Evolutionary conservation across 2,888 invertebrate species (phyloP).

Genomic region (Leucozona laternaria): DNA sequence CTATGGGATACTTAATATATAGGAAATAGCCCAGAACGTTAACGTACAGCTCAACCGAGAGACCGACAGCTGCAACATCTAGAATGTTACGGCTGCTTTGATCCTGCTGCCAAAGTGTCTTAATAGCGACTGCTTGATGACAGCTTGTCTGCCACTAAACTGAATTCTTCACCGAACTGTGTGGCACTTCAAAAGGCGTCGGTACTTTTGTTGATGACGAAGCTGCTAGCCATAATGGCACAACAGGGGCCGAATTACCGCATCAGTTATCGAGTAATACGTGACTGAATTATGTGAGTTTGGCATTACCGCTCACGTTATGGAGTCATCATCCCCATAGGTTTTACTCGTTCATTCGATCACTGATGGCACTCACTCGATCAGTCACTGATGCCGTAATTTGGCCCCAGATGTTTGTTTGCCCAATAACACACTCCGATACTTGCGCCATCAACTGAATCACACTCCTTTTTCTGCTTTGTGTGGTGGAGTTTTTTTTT

Average conservation of each 20-base stretch:
- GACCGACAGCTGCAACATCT: conserved; percentile 73
- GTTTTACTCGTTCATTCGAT: no score
- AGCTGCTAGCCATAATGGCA: conserved; percentile 10
- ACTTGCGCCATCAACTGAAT: conserved; percentile 11
- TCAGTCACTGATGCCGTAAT: no score
- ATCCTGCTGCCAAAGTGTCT: conserved; percentile 74
- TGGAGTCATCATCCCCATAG: no score
- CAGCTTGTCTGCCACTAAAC: conserved; percentile 73
- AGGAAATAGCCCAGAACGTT: conserved; percentile 69
- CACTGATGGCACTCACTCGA: no score
- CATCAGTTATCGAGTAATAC: no score
- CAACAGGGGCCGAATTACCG: no score
- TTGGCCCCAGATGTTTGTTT: conserved; percentile 71
- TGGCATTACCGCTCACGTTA: no score
- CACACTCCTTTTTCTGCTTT: conserved; percentile 1
- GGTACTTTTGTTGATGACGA: conserved; percentile 41
- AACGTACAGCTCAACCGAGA: conserved; percentile 48
- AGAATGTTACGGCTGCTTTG: conserved; percentile 73
- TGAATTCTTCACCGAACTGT: conserved; percentile 61
- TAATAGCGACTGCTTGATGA: conserved; percentile 73
- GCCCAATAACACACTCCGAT: conserved; percentile 40
- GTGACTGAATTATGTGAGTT: no score
- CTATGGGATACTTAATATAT: conserved; percentile 70
- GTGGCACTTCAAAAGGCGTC: conserved; percentile 71
- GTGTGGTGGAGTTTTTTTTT: conserved; percentile 36